Percentiles rank a stretch among this genome's conserved stretches.
Evolutionary conservation across 1,140 invertebrate species (phyloP).

Genomic region (Ladona fulva): DNA sequence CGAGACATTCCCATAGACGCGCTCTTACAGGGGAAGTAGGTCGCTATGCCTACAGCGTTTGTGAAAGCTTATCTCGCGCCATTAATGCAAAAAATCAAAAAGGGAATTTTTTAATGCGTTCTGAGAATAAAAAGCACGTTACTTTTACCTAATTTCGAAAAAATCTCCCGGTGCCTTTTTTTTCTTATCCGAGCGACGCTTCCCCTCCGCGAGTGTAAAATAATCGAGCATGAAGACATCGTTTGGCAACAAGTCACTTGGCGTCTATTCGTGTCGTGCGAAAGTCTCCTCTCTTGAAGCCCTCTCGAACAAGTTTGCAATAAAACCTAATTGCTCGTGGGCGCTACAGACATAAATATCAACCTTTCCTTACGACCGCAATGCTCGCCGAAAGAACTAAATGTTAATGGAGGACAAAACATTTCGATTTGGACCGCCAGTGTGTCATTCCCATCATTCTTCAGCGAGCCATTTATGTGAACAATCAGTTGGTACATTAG

Average conservation of each 20-base stretch:
- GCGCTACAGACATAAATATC: no score
- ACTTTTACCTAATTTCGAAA: no score
- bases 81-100: neutral
- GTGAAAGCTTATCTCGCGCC: neutral
- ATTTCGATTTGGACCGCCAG: no score
- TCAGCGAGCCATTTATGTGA: no score
- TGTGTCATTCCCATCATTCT: no score
- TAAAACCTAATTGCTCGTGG: constrained; percentile 1
- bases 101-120: neutral
- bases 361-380: no score
- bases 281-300: neutral
- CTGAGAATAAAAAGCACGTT: neutral
- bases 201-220: neutral
- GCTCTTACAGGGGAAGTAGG: neutral
- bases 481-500: no score
- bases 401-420: no score
- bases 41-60: neutral
- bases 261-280: neutral
- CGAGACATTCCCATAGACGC: neutral
- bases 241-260: neutral
- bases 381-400: no score
- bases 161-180: neutral
- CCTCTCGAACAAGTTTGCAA: neutral
- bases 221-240: neutral
- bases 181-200: no score